Percentiles rank a stretch among this genome's conserved stretches.
Conservation (phyloP, 1,140 invertebrate genomes). For the Proales similis region DNA sequence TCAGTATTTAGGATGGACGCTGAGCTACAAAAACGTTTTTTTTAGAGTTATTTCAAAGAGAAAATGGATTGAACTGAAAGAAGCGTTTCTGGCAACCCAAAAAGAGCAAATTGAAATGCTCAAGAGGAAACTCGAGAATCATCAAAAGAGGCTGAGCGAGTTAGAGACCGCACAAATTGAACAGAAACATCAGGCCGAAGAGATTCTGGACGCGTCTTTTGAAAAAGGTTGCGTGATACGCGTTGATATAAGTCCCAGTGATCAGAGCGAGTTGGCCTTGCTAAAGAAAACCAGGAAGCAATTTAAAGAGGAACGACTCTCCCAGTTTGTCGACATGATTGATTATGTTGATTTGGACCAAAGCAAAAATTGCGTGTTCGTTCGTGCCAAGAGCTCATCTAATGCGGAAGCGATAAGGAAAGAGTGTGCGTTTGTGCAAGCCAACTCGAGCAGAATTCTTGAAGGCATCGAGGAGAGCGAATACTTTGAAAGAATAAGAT, state of each 20-base stretch:
- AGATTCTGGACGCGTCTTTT: slow-evolving; percentile 1
- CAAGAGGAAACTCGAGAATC: not conserved
- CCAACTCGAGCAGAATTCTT: not conserved
- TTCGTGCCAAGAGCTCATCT: not conserved
- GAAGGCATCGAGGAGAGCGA: slow-evolving; percentile 4
- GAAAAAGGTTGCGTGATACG: slow-evolving; percentile 1
- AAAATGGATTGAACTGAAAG: slow-evolving; percentile 18
- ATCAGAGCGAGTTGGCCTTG: slow-evolving; percentile 11
- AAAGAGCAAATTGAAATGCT: not conserved
- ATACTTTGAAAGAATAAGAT: slow-evolving; percentile 28
- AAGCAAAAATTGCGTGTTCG: slow-evolving; percentile 23
- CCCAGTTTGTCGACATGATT: not conserved
- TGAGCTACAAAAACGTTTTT: not conserved
- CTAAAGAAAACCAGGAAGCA: not conserved
- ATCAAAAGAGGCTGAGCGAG: not conserved
- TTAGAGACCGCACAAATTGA: slow-evolving; percentile 29
- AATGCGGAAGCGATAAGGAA: not conserved
- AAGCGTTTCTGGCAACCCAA: slow-evolving; percentile 34
- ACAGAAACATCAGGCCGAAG: not conserved
- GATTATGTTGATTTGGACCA: slow-evolving; percentile 29
- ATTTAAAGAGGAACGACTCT: slow-evolving; percentile 16
- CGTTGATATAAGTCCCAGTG: slow-evolving; percentile 16
- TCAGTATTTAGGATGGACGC: not conserved
- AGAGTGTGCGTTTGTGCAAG: not conserved
- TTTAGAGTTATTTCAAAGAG: slow-evolving; percentile 22